phyloP scores from a whole-genome alignment of 1,140 invertebrate species.

The Ceratoteleas bidentatus region DNA sequence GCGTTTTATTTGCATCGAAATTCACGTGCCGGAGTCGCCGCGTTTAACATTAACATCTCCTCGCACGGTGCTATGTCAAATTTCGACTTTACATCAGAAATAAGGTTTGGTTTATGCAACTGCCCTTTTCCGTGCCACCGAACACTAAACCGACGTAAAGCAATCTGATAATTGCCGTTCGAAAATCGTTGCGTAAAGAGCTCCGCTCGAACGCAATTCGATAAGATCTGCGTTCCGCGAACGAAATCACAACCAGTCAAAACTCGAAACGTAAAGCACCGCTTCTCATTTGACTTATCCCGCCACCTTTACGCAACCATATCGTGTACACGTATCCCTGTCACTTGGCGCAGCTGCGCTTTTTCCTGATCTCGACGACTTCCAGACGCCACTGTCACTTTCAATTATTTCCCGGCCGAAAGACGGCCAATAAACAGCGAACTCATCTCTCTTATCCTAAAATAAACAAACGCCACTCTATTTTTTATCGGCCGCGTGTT shows the following conservation, averaged over 20 bases:
- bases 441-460: constrained; percentile 35
- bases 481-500: constrained; percentile 45
- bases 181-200: no score
- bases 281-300: constrained; percentile 35
- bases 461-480: constrained; percentile 54
- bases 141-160: neutral
- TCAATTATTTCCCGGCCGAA: constrained; percentile 43
- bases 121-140: no score
- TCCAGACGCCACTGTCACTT: constrained; percentile 45
- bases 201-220: neutral
- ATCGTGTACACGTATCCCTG: constrained; percentile 45
- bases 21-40: neutral
- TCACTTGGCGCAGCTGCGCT: constrained; percentile 44
- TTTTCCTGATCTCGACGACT: constrained; percentile 46
- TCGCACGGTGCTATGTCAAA: no score
- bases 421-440: constrained; percentile 42
- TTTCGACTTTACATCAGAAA: no score
- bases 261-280: constrained; percentile 40
- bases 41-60: neutral
- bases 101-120: no score
- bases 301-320: constrained; percentile 21
- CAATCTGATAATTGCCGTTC: neutral
- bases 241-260: neutral
- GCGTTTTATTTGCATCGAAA: neutral
- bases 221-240: neutral